Conservation (phyloP, 2,113 vertebrate genomes). For the Oreochromis spilurus region DNA sequence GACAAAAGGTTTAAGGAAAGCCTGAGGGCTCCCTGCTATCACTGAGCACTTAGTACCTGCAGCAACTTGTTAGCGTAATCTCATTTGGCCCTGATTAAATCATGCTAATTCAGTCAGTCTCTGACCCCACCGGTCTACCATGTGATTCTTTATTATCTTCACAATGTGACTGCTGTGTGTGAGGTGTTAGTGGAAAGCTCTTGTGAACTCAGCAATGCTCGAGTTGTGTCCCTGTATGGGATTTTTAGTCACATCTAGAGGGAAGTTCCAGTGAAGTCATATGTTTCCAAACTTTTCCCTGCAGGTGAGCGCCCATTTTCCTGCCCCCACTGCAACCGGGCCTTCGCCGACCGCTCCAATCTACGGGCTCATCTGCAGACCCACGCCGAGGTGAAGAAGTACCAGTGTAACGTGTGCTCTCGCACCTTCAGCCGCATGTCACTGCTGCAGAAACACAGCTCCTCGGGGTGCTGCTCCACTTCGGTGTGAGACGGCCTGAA, state of each 20-base stretch:
- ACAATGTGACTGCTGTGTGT: slow-evolving; percentile 3
- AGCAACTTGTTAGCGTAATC: slow-evolving; percentile 66
- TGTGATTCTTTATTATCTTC: slow-evolving; percentile 49
- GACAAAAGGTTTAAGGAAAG: slow-evolving; percentile 53
- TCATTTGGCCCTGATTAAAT: slow-evolving; percentile 64
- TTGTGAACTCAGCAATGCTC: not conserved
- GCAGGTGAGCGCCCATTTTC: slow-evolving; percentile 95
- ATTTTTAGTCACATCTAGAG: not conserved
- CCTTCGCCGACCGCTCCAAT: slow-evolving; percentile 96
- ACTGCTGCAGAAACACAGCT: slow-evolving; percentile 90
- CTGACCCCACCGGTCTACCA: slow-evolving; percentile 28
- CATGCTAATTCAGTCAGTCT: slow-evolving; percentile 63
- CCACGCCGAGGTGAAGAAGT: slow-evolving; percentile 95
- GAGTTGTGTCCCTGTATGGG: not conserved
- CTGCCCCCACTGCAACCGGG: slow-evolving; percentile 92
- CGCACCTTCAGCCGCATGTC: slow-evolving; percentile 98
- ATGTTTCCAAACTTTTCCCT: not conserved
- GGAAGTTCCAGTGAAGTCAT: not conserved
- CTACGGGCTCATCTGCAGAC: slow-evolving; percentile 97
- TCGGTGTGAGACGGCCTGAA: slow-evolving; percentile 51
- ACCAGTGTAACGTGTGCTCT: slow-evolving; percentile 88
- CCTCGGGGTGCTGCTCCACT: slow-evolving; percentile 83
- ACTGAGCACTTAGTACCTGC: slow-evolving; percentile 42
- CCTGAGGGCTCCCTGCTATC: slow-evolving; percentile 38
- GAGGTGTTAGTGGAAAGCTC: slow-evolving; percentile 40